Evolutionary conservation across 2,888 invertebrate genomes (phyloP).

Genomic region (Rotaria sp.): DNA sequence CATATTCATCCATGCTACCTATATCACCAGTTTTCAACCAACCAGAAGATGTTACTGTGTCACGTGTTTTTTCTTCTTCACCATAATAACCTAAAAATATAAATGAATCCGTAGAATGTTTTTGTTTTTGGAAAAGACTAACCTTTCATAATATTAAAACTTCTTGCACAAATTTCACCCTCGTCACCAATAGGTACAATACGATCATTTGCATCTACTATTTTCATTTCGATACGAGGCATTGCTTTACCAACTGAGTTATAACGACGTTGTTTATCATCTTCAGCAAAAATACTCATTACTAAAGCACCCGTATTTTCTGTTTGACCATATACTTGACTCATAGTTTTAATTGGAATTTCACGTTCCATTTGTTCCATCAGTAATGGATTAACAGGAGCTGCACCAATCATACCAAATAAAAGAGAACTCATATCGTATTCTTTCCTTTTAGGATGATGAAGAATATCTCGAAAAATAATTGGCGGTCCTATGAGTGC

Average conservation of each 20-base stretch:
- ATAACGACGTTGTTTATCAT: conserved; percentile 26
- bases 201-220: conserved; percentile 6
- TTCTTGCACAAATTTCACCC: conserved; percentile 34
- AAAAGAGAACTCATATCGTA: conserved; percentile 19
- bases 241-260: conserved; percentile 33
- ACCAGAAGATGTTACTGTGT: not conserved
- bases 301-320: not conserved
- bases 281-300: not conserved
- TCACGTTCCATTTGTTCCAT: conserved; percentile 31
- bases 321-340: conserved; percentile 32
- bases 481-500: conserved; percentile 36
- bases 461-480: conserved; percentile 34
- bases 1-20: conserved; percentile 38
- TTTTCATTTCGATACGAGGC: conserved; percentile 34
- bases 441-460: conserved; percentile 25
- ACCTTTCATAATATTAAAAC: conserved; percentile 29
- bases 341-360: conserved; percentile 1
- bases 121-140: not conserved
- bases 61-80: conserved; percentile 36
- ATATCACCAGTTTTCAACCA: conserved; percentile 40
- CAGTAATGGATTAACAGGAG: conserved; percentile 30
- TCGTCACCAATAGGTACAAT: conserved; percentile 29
- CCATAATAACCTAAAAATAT: conserved; percentile 17
- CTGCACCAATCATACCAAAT: conserved; percentile 31
- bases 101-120: too few relatives aligned